Base-by-base conservation (phyloP, 2,113 vertebrate genomes). In the Saimiri boliviensis region DNA sequence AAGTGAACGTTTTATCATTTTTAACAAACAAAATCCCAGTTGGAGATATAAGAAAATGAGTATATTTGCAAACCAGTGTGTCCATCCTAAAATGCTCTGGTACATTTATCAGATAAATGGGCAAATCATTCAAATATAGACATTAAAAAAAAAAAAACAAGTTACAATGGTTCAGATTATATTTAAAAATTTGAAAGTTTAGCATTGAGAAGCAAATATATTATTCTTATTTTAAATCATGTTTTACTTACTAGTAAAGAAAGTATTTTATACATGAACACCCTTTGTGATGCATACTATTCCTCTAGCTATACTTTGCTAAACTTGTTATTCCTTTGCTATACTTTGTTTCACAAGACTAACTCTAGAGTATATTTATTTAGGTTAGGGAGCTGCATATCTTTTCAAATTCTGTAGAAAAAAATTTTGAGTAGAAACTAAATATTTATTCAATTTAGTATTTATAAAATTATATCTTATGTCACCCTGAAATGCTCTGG, bases 391-490 rank as follows among this genome's bases (percentile, higher is more conserved):
- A 89, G 35, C n/a, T 54, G 3, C 2, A 23, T 6, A 60, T 52
- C 56, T 93, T 83, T 66, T 47, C 49, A 76, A 52, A 52, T 92
- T 95, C 63, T 66, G 4, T 49, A 92, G 35, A 66, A 70, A 94
- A 87, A 66, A 86, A n/a, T 9, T 30, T 30, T 52, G 40, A 90
- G 30, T 37, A 89, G 32, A 87, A 96, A 96, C 25, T 77, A 85
- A 96, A 60, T 12, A 25, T 49, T 19, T 83, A 60, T 96, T 97
- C 16, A 17, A 52, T 52, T 17, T 17, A 52, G 91, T 93, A n/a
- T 93, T 97, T 92, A 74, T 81, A 96, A 97, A 96, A 96, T 86
- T 87, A 90, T 52, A 86, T 95, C 77, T 93, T 77, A 8, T 58
- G 21, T 85, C 10, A 82, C 27, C 47, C 45, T 88, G 58, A 91